These are phyloP conservation scores for Meiosimyza platycephala DNA, from an alignment of 2,888 invertebrate species.

Conservation along the genomic window DNA sequence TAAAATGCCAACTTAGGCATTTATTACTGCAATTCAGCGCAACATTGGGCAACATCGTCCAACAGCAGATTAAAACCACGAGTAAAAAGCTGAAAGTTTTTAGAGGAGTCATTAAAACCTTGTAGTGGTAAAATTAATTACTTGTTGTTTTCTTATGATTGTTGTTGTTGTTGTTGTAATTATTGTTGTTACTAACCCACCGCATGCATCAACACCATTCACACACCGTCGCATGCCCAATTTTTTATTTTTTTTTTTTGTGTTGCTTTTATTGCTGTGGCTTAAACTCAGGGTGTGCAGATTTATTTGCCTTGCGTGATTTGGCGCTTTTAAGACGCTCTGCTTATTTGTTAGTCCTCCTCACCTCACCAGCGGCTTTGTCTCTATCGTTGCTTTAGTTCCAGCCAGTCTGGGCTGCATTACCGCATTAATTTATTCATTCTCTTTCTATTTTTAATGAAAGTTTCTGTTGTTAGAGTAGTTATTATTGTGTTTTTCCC, in stretches of 20 bases:
- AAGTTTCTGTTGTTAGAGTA: too few relatives aligned
- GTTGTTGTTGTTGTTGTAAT: constrained; percentile 24
- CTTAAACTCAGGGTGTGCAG: constrained; percentile 39
- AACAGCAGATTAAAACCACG: constrained; percentile 56
- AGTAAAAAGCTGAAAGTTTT: constrained; percentile 60
- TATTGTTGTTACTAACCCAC: constrained; percentile 32
- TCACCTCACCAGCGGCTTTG: not conserved
- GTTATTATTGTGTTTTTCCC: too few relatives aligned
- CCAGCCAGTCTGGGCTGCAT: not conserved
- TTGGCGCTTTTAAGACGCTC: constrained; percentile 57
- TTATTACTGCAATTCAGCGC: constrained; percentile 60
- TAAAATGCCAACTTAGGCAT: constrained; percentile 48
- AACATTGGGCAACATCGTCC: constrained; percentile 21
- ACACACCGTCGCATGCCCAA: constrained; percentile 16
- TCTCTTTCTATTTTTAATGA: too few relatives aligned
- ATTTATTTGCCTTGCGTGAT: constrained; percentile 66
- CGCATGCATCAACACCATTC: constrained; percentile 20
- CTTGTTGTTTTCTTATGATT: constrained; percentile 59
- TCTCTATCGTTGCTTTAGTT: not conserved
- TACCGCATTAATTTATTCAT: too few relatives aligned
- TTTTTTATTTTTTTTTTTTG: not conserved
- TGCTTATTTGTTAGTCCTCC: constrained; percentile 15
- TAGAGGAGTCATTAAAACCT: constrained; percentile 66
- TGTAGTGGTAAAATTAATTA: constrained; percentile 68
- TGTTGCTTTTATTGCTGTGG: not conserved